Evolutionary conservation across 2,113 vertebrate species (phyloP), one percentile per base, ranked within the genome.

Genomic region (Lates calcarifer): DNA sequence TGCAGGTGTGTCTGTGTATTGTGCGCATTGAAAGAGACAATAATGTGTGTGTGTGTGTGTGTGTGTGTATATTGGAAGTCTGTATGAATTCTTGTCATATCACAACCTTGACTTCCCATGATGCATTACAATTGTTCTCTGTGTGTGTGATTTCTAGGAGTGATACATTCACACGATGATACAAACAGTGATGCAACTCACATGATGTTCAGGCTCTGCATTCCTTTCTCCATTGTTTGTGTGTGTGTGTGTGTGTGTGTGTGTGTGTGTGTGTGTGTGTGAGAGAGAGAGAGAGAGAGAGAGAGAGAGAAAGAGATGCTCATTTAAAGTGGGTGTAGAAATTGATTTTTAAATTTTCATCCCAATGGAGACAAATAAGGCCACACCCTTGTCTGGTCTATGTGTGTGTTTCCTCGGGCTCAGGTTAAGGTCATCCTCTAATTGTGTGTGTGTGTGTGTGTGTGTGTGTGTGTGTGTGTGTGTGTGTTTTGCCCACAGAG

Each of bases 401-500:
- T 56, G 61, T 43, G 47, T 29, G 60, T 45, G 28, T 57, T 24
- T 74, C 76, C 75, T 57, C 62, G 39, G 78, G 81, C 73, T 91
- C 70, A 79, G 76, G 81, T 90, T 85, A 82, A 89, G 88, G 90
- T 89, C 84, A 80, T 63, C 37, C 57, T 83, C 61, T 61, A 12
- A 80, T 20, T 67, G 0, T 53, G 31, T 55, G 29, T 57, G 57
- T 49, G 43, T 74, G 45, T 29, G 43, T 65, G 65, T 67, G 55
- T 63, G 65, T 22, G 24, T 29, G 53, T 29, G 26, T 57, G 43
- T 64, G 17, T 56, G 37, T 57, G 39, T 78, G 65, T 60, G 65
- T 74, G 45, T 63, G 53, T 58, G 69, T 76, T 68, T 78, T 78
- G 84, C 71, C 28, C 7, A 43, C 12, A 45, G 31, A 33, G 29